Conservation (phyloP, 2,113 vertebrate species). For the Oenanthe melanoleuca region DNA sequence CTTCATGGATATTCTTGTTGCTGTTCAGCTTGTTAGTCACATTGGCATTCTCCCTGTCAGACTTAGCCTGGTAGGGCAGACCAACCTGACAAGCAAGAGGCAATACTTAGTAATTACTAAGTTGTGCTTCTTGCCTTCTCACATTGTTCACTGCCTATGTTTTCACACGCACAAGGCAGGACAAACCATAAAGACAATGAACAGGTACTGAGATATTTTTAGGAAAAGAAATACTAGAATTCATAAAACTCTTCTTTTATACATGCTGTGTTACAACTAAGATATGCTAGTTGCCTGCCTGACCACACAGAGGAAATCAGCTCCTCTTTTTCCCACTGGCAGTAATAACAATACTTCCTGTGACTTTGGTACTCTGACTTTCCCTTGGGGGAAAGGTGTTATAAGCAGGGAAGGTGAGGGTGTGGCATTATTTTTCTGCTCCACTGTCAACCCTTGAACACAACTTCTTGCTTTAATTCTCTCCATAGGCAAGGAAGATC, state of each 20-base stretch:
- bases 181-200: neutral
- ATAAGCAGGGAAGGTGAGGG: neutral
- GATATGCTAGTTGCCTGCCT: neutral
- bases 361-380: neutral
- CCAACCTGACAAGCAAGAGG: neutral
- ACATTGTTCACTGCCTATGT: neutral
- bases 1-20: neutral
- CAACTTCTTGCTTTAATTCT: neutral
- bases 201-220: neutral
- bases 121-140: neutral
- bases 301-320: neutral
- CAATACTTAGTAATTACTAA: rapidly evolving
- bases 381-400: neutral
- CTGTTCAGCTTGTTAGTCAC: neutral
- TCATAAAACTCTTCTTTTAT: neutral
- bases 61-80: neutral
- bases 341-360: neutral
- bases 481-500: neutral
- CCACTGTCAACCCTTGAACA: neutral
- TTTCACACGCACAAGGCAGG: neutral
- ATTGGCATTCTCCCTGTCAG: neutral
- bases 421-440: neutral
- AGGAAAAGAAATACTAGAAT: neutral
- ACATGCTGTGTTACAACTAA: neutral
- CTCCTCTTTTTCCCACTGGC: neutral